Evolutionary conservation across 2,113 vertebrate genomes (phyloP), one percentile per base, ranked within the genome.

Genomic region (Theristicus caerulescens): DNA sequence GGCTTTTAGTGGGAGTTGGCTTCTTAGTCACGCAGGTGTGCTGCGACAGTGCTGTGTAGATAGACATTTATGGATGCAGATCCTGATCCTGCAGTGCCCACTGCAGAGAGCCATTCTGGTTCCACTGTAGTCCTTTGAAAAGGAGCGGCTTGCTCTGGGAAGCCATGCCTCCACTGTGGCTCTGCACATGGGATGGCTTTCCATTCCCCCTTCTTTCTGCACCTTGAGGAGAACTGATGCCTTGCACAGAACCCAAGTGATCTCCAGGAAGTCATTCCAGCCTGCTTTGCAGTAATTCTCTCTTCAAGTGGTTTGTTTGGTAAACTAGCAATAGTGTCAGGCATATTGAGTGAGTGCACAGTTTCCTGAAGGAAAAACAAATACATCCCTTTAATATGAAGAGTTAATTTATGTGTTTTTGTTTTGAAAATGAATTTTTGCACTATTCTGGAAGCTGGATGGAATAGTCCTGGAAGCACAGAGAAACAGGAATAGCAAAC

Each of bases 81-180:
- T 55, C 34, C 71, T 31, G 26, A 15, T 21, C 65, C 44, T 55
- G 42, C 65, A 49, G 49, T 1, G 6, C 0, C 0, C 9, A 2
- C 31, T 61, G 65, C 2, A 3, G 31, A 36, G 46, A 66, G 32
- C 31, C 5, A 0, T 25, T 78, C 47, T 64, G 51, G 20, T 58
- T 94, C 26, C n/a, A 4, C 22, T 38, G 51, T 15, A 16, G 22
- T 12, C 16, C 57, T 82, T 38, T 31, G 36, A 4, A 36, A 59
- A 65, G 36, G 38, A 90, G 29, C 1, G 1, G 2, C 47, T 82
- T 82, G 29, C 34, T 71, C 36, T 54, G 73, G 55, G 51, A 58
- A 62, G 24, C 58, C 0, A 0, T 84, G 38, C 14, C 34, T 57
- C 34, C 3, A 3, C 11, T 32, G 74, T 2, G 3, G 18, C 72